phyloP scores from a whole-genome alignment of 2,113 vertebrate species.

The Mormyrus iriodes region DNA sequence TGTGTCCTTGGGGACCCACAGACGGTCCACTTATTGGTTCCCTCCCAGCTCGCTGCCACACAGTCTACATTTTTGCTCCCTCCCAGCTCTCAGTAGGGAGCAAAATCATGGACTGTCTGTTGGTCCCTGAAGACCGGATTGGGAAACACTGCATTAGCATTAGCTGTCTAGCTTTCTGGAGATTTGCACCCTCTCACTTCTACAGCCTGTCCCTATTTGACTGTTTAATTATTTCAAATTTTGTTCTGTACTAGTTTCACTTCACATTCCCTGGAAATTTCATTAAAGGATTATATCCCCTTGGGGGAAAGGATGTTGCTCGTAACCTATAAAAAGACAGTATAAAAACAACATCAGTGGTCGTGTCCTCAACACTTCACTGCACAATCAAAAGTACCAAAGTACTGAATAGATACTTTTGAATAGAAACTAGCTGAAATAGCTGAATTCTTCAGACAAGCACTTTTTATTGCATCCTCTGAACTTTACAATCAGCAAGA shows the following conservation, averaged over 20 bases:
- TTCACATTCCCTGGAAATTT: constrained; percentile 1
- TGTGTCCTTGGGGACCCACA: too few species aligned
- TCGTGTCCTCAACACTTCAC: neutral
- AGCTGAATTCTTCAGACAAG: neutral
- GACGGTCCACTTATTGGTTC: neutral
- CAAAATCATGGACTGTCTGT: neutral
- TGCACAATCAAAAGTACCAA: neutral
- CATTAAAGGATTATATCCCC: neutral
- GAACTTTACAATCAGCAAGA: neutral
- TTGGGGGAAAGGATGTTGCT: neutral
- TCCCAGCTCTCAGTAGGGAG: neutral
- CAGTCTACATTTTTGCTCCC: neutral
- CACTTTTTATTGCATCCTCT: neutral
- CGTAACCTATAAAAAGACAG: neutral
- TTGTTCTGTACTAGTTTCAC: neutral
- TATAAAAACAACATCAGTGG: neutral
- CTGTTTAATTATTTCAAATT: neutral
- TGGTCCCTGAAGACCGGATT: neutral
- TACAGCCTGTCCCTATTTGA: neutral
- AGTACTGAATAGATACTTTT: neutral
- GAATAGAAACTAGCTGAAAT: neutral
- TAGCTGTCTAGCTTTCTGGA: neutral
- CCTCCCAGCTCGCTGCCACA: neutral
- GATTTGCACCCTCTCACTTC: neutral
- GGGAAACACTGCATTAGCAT: neutral